Percentiles rank a stretch among this genome's conserved stretches.
Evolutionary conservation across 2,797 vertebrate species (phyloP).

Genomic region (Sebastes miniatus): DNA sequence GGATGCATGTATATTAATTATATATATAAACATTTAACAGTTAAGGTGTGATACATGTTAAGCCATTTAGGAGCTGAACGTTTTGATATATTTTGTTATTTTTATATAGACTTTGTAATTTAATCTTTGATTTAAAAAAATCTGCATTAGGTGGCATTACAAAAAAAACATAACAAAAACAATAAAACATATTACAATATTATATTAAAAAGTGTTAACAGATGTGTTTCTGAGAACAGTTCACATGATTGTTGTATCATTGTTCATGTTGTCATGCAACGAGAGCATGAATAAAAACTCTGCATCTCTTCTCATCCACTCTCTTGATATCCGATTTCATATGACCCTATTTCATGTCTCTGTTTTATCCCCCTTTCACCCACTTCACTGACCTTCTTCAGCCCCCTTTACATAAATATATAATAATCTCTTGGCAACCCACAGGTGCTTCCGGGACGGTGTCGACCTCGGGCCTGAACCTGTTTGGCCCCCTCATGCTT

Average conservation of each 20-base stretch:
- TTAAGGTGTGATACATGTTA: neutral
- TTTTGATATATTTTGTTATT: neutral
- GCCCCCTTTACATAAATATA: neutral
- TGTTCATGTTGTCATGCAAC: neutral
- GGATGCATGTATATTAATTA: neutral
- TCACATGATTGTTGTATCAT: neutral
- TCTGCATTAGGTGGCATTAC: neutral
- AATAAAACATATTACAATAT: neutral
- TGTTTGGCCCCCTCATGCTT: slow-evolving; percentile 27
- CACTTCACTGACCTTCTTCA: slow-evolving; percentile 25
- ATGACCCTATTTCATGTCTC: slow-evolving; percentile 7
- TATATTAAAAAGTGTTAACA: neutral
- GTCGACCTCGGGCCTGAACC: neutral
- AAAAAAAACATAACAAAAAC: neutral
- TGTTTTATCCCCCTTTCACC: neutral
- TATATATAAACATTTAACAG: neutral
- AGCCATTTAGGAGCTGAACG: neutral
- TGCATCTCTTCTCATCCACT: slow-evolving; percentile 1
- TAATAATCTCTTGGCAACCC: slow-evolving; percentile 35
- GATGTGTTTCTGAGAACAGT: neutral
- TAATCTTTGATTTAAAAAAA: neutral
- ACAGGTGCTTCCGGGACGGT: slow-evolving; percentile 27
- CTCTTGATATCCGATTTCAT: neutral
- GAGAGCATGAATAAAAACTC: slow-evolving; percentile 11
- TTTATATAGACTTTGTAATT: neutral